Evolutionary conservation across 2,797 vertebrate genomes (phyloP).

Genomic region (Tenualosa ilisha): DNA sequence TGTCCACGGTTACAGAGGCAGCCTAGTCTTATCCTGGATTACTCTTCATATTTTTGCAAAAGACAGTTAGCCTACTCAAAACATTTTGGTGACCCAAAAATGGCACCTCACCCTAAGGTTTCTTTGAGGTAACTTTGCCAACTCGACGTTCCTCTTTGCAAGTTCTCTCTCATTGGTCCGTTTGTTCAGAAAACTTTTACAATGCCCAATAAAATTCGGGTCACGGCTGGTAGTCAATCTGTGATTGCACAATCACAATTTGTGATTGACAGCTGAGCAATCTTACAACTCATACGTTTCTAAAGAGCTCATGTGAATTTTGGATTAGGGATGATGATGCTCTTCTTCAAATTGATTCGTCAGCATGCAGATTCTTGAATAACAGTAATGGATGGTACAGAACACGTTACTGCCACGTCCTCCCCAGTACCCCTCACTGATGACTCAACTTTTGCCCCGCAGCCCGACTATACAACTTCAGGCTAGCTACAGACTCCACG

Average conservation of each 20-base stretch:
- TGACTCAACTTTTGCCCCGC: neutral
- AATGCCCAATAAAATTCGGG: neutral
- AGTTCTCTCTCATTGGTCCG: neutral
- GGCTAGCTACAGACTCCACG: neutral
- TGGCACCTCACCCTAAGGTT: neutral
- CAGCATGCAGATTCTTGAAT: no score
- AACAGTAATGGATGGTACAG: neutral
- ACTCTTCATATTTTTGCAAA: neutral
- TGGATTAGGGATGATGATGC: no score
- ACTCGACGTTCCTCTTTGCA: no score
- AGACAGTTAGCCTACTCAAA: neutral
- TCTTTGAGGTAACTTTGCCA: neutral
- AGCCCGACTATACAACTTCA: neutral
- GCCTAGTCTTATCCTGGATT: neutral
- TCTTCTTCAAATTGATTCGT: no score
- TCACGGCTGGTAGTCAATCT: no score
- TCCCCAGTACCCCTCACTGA: neutral
- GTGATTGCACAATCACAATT: neutral
- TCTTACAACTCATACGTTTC: neutral
- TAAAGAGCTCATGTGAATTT: neutral
- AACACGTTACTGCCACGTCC: constrained; percentile 35
- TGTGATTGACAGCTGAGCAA: no score
- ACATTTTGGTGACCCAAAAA: no score
- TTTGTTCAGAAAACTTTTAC: neutral
- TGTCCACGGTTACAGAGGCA: neutral